These are phyloP conservation scores for Tetragnatha versicolor DNA, from an alignment of 1,140 invertebrate species.

Conservation along the genomic window DNA sequence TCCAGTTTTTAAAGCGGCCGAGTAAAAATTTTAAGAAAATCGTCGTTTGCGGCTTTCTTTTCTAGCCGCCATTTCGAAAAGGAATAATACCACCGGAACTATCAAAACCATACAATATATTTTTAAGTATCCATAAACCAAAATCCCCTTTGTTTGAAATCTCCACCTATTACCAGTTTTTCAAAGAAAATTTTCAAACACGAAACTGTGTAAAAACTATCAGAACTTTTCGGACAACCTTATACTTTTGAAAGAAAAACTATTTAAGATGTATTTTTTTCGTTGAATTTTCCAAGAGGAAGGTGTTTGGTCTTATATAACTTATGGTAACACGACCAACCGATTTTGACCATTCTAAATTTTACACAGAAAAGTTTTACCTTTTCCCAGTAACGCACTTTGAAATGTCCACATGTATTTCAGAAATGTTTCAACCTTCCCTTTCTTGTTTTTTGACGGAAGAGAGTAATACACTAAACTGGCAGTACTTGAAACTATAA, in stretches of 20 bases:
- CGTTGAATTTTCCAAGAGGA: background rate
- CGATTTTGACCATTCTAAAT: background rate
- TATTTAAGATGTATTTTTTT: background rate
- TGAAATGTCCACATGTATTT: slow-evolving; percentile 28
- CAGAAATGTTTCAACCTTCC: background rate
- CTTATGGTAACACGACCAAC: background rate
- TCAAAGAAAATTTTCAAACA: too few relatives aligned
- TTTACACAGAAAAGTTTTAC: background rate
- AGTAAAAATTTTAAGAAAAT: too few relatives aligned
- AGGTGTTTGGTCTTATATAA: background rate
- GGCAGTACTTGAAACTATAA: background rate
- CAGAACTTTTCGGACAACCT: too few relatives aligned
- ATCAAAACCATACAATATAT: too few relatives aligned
- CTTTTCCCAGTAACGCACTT: background rate
- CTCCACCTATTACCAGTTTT: too few relatives aligned
- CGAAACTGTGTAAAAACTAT: too few relatives aligned
- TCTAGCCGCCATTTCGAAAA: too few relatives aligned
- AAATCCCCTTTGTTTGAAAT: too few relatives aligned
- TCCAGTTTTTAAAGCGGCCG: too few relatives aligned
- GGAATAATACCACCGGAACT: too few relatives aligned
- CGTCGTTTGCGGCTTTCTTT: too few relatives aligned
- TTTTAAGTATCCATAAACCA: too few relatives aligned
- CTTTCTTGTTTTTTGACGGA: background rate
- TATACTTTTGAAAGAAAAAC: background rate
- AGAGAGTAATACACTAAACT: background rate